Conservation (phyloP, 2,797 vertebrate species). For the Streptopelia turtur region DNA sequence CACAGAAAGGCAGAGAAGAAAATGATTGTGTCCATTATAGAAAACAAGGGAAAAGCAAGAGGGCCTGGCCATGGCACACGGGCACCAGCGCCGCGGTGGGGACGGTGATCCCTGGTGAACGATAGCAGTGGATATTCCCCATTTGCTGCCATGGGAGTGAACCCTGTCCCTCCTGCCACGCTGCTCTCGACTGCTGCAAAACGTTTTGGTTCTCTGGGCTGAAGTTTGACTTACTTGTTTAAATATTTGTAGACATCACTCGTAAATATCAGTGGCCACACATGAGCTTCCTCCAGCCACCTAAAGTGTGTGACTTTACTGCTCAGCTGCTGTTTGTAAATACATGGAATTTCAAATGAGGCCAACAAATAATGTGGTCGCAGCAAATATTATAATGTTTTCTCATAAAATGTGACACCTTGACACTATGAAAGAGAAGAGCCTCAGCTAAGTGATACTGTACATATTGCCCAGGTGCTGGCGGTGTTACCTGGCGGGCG, state of each 20-base stretch:
- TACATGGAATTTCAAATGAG: background rate
- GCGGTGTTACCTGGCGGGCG: background rate
- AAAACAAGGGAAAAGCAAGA: background rate
- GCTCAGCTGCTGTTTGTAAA: background rate
- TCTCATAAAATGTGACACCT: background rate
- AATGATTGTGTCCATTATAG: background rate
- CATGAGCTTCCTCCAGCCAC: rapidly evolving
- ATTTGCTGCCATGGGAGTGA: background rate
- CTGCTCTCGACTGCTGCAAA: background rate
- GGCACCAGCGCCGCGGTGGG: background rate
- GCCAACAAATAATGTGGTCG: background rate
- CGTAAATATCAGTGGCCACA: background rate
- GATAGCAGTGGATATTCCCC: background rate
- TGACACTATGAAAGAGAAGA: background rate
- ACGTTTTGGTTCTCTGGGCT: background rate
- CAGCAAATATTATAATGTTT: background rate
- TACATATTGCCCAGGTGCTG: background rate
- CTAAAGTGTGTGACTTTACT: background rate
- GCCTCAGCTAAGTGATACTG: background rate
- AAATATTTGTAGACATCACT: background rate
- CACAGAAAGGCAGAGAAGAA: background rate
- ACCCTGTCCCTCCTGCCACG: background rate
- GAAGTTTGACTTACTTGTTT: background rate
- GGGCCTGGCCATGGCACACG: rapidly evolving
- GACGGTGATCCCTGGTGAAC: background rate